These are phyloP conservation scores for Pseudorasbora parva DNA, from an alignment of 2,113 vertebrate species.

Conservation along the genomic window DNA sequence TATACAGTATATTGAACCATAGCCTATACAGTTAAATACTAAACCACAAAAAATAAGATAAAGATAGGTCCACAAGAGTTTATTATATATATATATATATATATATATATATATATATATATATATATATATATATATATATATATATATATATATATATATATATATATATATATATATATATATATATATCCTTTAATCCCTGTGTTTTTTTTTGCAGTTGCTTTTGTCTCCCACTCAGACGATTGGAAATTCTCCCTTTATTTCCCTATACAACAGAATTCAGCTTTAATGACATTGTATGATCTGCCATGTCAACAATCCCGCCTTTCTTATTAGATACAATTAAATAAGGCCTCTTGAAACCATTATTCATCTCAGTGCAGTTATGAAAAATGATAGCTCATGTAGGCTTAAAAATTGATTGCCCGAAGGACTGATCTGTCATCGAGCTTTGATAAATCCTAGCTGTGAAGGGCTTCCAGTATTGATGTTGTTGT, in stretches of 20 bases:
- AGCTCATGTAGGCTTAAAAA: constrained; percentile 14
- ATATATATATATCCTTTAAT: too few relatives aligned
- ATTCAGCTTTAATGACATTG: constrained; percentile 21
- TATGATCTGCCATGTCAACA: constrained; percentile 25
- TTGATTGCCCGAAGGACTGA: background rate
- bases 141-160: too few relatives aligned
- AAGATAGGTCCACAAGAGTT: too few relatives aligned
- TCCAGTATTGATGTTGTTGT: constrained; percentile 17
- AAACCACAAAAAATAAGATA: background rate
- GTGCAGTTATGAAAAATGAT: constrained; percentile 30
- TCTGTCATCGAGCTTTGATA: constrained; percentile 34
- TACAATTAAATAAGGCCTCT: constrained; percentile 27
- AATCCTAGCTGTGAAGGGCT: constrained; percentile 15
- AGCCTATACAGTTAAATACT: too few relatives aligned
- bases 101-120: too few relatives aligned
- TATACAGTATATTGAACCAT: background rate
- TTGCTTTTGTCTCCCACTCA: too few relatives aligned
- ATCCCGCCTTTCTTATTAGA: constrained; percentile 17
- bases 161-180: too few relatives aligned
- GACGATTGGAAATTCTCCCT: background rate
- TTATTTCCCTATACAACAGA: background rate
- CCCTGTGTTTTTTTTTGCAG: background rate
- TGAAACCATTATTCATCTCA: constrained; percentile 20
- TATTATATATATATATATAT: too few relatives aligned
- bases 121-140: too few relatives aligned